Evolutionary conservation across 1,140 invertebrate genomes (phyloP).

Genomic region (Micrasema minimum): DNA sequence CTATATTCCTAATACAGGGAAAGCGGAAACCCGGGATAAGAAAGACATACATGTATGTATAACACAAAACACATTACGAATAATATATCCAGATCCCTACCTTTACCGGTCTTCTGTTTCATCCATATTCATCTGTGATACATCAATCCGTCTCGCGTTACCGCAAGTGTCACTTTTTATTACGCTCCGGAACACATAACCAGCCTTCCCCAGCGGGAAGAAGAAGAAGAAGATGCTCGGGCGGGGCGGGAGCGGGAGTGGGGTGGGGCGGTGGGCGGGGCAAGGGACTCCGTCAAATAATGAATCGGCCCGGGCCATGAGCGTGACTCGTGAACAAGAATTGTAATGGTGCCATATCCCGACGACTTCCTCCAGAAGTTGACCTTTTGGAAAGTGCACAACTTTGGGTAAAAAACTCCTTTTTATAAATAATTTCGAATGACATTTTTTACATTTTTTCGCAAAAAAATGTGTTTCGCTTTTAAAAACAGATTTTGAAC

Average conservation of each 20-base stretch:
- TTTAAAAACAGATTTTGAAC: too few species aligned
- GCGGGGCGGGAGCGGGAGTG: background rate
- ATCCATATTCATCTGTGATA: conserved; percentile 22
- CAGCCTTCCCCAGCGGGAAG: background rate
- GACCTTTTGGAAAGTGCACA: conserved; percentile 37
- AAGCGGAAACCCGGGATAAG: too few species aligned
- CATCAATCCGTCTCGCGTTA: conserved; percentile 16
- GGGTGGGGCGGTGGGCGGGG: background rate
- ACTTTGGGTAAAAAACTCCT: conserved; percentile 6
- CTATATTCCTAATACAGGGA: too few species aligned
- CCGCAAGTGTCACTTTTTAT: conserved; percentile 35
- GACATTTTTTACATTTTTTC: too few species aligned
- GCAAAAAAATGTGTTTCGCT: too few species aligned
- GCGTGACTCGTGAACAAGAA: conserved; percentile 46
- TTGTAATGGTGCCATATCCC: conserved; percentile 34
- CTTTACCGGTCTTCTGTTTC: conserved; percentile 1
- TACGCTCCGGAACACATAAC: conserved; percentile 32
- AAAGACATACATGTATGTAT: too few species aligned
- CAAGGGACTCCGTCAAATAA: conserved; percentile 43
- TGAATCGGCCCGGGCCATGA: conserved; percentile 50
- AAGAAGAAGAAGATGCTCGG: background rate
- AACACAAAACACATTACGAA: too few species aligned
- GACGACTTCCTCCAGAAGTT: conserved; percentile 13
- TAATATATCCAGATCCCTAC: too few species aligned
- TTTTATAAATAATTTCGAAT: too few species aligned